Base-by-base conservation (phyloP, 1,140 invertebrate species). In the Phortica variegata region DNA sequence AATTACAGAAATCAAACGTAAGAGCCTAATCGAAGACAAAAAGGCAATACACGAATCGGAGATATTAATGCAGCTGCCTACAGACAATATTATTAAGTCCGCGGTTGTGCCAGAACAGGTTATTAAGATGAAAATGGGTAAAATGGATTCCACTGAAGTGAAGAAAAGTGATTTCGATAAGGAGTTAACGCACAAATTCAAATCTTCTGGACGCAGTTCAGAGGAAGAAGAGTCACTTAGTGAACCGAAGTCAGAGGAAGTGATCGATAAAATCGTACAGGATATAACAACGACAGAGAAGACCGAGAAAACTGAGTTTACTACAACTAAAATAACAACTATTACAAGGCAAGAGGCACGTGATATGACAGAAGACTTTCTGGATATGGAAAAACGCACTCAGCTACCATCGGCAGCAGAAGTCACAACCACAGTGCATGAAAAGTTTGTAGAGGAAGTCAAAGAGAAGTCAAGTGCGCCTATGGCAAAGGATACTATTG, bases 1-100 rank as follows among this genome's bases (percentile, higher is more conserved):
- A 74, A 85, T 85, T 34, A 84, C 81, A 33, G 82, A 85, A 75
- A 87, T 86, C 39, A 85, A 84, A 66, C 80, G 83, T 45, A 84
- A 85, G 75, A 85, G 78, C 51, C 51, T 81, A 3, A 80, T 81
- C 20, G 81, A 81, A 49, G 82, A 84, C 46, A 83, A 83, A 58
- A 75, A 78, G 31, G 79, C 79, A 3, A 79, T 82, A 56, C 79
- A 81, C 29, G 77, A 82, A 72, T 80, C 79, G 54, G 81, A 77
- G 71, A 78, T 65, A 39, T 71, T 76, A 23, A 60, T 69, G 54
- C 77, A 75, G 57, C 65, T 62, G 54, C 78, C 57, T 54, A 65
- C 74, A 32, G 74, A 76, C 40, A 76, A 76, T 49, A 73, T 73
- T 10, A 72, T 76, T n/a, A 76, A 76, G 44, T 66, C 69, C 12